Base-by-base conservation (phyloP, 2,113 vertebrate genomes). In the Hydropotes inermis region DNA sequence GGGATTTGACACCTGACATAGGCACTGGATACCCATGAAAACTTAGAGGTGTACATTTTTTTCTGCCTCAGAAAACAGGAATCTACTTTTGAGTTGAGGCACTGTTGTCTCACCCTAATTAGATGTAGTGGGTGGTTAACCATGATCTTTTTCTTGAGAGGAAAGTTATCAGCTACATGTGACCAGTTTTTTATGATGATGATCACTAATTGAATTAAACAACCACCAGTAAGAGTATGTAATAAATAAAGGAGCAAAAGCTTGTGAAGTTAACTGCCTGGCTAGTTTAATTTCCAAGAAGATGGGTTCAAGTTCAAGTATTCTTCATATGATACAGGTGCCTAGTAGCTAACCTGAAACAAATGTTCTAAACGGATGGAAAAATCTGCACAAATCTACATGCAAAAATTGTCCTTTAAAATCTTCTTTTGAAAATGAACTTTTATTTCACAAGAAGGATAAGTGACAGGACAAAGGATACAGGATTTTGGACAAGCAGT, bases 391-490 rank as follows among this genome's bases (percentile, higher is more conserved):
- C 50, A 93, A 45, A 61, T n/a, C 11, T 54, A 28, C 27, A 23
- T 57, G 21, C 47, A 86, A 39, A 64, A 43, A 15, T 86, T 86
- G 33, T 57, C 16, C 14, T 96, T 84, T 55, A 50, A 58, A 84
- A 55, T 87, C 23, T 57, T 81, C 43, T 52, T 47, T 94, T 84
- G 30, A 50, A 96, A 95, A 64, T 21, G 54, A 61, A 55, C 23
- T 30, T 23, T 92, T 60, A 28, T 83, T 93, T 88, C 52, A 21
- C 11, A 91, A 30, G 52, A 61, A 64, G 6, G 21, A 4, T 78
- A 83, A 93, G 23, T 47, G 61, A 92, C 21, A 74, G 30, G 90
- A 79, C 82, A 96, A 78, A 96, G 86, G 90, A 97, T 96, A 64
- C 52, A 89, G 94, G 30, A 7, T 78, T 94, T 97, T 0, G 0